Evolutionary conservation across 2,797 vertebrate species (phyloP).

Genomic region (Pangasius macronema): DNA sequence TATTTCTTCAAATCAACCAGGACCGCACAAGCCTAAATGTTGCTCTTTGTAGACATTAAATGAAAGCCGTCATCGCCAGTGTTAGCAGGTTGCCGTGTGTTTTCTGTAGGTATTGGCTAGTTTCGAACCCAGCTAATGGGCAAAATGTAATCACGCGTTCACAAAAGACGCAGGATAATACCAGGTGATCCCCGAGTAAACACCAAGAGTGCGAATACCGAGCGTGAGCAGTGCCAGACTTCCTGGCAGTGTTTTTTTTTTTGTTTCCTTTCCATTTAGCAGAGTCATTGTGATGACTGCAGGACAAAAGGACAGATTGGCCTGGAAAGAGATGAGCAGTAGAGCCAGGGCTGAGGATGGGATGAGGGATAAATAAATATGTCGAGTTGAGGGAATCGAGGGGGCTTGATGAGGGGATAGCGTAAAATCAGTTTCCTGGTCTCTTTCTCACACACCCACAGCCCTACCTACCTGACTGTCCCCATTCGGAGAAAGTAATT

Average conservation of each 20-base stretch:
- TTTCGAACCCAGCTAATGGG: neutral
- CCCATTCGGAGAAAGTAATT: constrained; percentile 51
- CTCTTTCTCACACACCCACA: constrained; percentile 2
- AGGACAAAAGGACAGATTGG: neutral
- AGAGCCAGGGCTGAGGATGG: neutral
- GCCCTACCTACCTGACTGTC: neutral
- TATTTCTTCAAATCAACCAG: too few relatives aligned
- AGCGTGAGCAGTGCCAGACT: neutral
- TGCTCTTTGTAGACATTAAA: too few relatives aligned
- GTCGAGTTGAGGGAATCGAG: neutral
- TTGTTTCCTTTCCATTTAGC: neutral
- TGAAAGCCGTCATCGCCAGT: too few relatives aligned
- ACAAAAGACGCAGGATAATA: neutral
- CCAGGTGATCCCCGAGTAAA: neutral
- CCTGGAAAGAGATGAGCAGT: neutral
- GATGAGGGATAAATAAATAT: neutral
- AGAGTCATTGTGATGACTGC: neutral
- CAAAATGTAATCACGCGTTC: neutral
- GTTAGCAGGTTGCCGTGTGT: too few relatives aligned
- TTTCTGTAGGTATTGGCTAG: too few relatives aligned
- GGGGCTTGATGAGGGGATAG: neutral
- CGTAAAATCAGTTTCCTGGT: neutral
- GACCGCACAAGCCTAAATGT: too few relatives aligned
- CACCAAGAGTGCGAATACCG: neutral
- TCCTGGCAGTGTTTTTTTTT: neutral